A percentile compares a stretch with the other conserved stretches of the same genome.
Evolutionary conservation across 2,797 vertebrate species (phyloP).

Genomic region (Pseudochirops corinnae): DNA sequence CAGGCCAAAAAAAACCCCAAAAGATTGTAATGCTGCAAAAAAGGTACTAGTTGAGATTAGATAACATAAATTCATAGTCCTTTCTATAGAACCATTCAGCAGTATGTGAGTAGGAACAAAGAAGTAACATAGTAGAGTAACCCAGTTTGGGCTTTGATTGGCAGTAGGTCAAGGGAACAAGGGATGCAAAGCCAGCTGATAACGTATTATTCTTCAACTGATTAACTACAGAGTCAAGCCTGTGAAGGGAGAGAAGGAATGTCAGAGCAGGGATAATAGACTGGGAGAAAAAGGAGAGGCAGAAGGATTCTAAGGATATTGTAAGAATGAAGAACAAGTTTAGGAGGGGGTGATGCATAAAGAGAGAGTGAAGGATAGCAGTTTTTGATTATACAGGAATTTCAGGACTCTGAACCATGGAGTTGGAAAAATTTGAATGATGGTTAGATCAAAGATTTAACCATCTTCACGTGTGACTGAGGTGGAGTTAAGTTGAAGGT

Average conservation of each 20-base stretch:
- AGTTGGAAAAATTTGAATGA: background rate
- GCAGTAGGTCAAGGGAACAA: background rate
- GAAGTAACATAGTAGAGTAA: background rate
- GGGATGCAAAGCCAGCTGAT: background rate
- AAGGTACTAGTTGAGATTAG: background rate
- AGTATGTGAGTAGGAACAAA: background rate
- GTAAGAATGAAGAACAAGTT: background rate
- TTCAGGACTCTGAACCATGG: background rate
- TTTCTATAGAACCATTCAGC: background rate
- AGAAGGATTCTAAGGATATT: background rate
- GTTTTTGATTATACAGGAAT: background rate
- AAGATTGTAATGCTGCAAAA: background rate
- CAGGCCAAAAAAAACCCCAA: background rate
- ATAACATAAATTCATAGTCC: background rate
- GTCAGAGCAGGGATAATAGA: background rate
- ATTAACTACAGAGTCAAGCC: background rate
- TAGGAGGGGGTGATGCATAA: background rate
- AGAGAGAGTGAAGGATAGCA: background rate
- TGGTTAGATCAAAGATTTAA: background rate
- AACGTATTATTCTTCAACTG: background rate
- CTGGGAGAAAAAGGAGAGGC: background rate
- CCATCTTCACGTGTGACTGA: background rate
- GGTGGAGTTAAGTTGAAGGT: background rate
- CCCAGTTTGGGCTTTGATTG: background rate
- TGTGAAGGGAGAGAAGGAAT: background rate